phyloP scores from a whole-genome alignment of 2,113 vertebrate genomes.

The Murina feae region DNA sequence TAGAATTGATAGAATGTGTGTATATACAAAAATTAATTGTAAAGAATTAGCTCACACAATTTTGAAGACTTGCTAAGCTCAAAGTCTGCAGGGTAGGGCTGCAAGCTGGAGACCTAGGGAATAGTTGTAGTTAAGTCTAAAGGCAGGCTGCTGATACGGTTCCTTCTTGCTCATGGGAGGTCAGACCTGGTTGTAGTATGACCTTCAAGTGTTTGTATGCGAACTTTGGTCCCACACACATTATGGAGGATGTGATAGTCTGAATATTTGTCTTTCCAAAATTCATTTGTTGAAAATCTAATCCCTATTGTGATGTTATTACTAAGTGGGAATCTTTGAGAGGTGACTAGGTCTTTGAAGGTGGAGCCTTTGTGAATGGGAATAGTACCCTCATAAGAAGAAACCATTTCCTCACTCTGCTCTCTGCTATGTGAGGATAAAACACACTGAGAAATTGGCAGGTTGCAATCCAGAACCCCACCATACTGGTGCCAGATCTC shows the following conservation, averaged over 20 bases:
- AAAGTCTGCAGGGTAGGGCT: not conserved
- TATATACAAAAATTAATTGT: not conserved
- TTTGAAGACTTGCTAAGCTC: not conserved
- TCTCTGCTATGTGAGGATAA: not conserved
- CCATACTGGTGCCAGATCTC: not conserved
- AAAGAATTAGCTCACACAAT: not conserved
- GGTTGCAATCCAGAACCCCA: not conserved
- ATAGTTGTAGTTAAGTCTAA: not conserved
- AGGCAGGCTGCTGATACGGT: not conserved
- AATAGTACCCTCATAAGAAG: not conserved
- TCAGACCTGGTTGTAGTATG: not conserved
- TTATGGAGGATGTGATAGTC: not conserved
- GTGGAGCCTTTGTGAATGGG: not conserved
- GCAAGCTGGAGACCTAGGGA: not conserved
- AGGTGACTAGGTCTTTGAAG: not conserved
- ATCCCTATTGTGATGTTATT: not conserved
- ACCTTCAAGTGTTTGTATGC: not conserved
- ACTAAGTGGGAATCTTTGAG: not conserved
- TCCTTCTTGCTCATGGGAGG: not conserved
- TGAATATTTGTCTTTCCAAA: not conserved
- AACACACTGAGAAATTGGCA: not conserved
- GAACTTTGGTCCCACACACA: not conserved
- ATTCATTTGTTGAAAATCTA: not conserved
- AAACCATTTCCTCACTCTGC: not conserved
- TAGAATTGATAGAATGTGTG: not conserved